phyloP scores from a whole-genome alignment of 1,140 invertebrate genomes.

The Drosophila lowei region DNA sequence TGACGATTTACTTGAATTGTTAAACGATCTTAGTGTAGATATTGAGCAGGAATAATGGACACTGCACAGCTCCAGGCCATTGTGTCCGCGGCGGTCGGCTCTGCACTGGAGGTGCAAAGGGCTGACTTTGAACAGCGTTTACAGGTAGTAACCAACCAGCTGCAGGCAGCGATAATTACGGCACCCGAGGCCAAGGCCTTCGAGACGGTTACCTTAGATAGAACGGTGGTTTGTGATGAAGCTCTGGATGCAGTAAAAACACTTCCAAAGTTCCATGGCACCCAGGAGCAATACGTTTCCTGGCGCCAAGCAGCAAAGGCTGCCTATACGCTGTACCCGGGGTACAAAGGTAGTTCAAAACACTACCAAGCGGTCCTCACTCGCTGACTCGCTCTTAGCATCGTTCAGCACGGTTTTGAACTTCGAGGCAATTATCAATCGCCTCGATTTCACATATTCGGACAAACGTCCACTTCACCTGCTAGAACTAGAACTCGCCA shows the following conservation, averaged over 20 bases:
- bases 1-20: too few relatives aligned
- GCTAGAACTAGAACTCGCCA: background rate
- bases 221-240: background rate
- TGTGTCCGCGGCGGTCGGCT: too few relatives aligned
- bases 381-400: constrained; percentile 24
- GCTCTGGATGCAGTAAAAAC: background rate
- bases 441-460: constrained; percentile 32
- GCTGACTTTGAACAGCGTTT: too few relatives aligned
- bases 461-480: constrained; percentile 34
- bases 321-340: constrained; percentile 21
- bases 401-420: constrained; percentile 43
- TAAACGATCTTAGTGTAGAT: too few relatives aligned
- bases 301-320: constrained; percentile 29
- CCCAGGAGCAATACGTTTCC: constrained; percentile 28
- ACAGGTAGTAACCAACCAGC: too few relatives aligned
- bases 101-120: too few relatives aligned
- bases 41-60: too few relatives aligned
- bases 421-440: constrained; percentile 39
- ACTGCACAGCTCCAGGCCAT: too few relatives aligned
- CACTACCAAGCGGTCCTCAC: constrained; percentile 38
- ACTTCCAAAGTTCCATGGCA: constrained; percentile 10
- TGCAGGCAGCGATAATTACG: too few relatives aligned
- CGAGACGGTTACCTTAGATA: too few relatives aligned
- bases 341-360: constrained; percentile 17
- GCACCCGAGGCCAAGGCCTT: too few relatives aligned